Evolutionary conservation across 2,113 vertebrate species (phyloP).

Genomic region (Lethenteron camtschaticum): DNA sequence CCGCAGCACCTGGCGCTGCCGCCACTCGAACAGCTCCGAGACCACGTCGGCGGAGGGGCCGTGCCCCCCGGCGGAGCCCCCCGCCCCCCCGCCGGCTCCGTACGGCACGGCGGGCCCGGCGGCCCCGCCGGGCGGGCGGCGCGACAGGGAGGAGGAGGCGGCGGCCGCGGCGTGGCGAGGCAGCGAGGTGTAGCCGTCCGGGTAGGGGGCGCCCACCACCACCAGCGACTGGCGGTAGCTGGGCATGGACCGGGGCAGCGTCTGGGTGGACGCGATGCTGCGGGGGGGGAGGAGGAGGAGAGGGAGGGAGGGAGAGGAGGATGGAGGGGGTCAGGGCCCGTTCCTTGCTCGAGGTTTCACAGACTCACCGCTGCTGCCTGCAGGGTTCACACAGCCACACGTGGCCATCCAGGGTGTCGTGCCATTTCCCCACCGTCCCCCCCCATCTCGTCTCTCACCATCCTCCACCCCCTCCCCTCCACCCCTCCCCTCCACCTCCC

Average conservation of each 20-base stretch:
- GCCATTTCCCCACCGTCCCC: too few relatives aligned
- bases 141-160: constrained; percentile 50
- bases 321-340: neutral
- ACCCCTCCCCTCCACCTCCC: too few relatives aligned
- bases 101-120: constrained; percentile 8
- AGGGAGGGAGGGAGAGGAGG: neutral
- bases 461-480: too few relatives aligned
- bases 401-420: too few relatives aligned
- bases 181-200: constrained; percentile 57
- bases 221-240: constrained; percentile 31
- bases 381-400: too few relatives aligned
- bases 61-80: constrained; percentile 21
- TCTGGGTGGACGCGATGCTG: constrained; percentile 60
- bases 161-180: constrained; percentile 49
- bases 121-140: constrained; percentile 20
- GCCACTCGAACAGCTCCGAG: constrained; percentile 97
- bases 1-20: constrained; percentile 46
- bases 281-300: neutral
- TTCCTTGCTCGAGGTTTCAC: too few relatives aligned
- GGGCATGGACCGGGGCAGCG: constrained; percentile 67
- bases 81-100: constrained; percentile 42
- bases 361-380: too few relatives aligned
- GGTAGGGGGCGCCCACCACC: constrained; percentile 33
- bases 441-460: too few relatives aligned
- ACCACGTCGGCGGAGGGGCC: constrained; percentile 35